phyloP scores from a whole-genome alignment of 2,888 invertebrate species.

The Melitaea athalia region DNA sequence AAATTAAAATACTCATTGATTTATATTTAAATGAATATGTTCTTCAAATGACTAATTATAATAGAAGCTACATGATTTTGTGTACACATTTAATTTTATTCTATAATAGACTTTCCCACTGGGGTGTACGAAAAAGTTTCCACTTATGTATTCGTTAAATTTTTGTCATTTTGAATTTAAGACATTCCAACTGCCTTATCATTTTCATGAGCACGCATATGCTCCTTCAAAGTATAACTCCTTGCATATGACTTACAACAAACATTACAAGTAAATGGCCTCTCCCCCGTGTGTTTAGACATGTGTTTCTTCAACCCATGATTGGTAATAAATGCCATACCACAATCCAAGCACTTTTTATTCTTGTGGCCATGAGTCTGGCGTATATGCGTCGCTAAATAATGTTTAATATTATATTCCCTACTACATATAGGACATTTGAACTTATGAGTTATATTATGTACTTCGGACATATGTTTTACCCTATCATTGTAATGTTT shows the following conservation, averaged over 20 bases:
- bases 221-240: conserved; percentile 65
- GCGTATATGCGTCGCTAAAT: conserved; percentile 68
- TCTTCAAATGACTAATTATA: no score
- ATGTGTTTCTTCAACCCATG: conserved; percentile 62
- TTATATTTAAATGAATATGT: no score
- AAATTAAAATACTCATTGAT: no score
- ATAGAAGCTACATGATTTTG: no score
- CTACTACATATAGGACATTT: conserved; percentile 63
- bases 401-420: conserved; percentile 71
- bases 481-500: conserved; percentile 72
- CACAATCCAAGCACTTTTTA: conserved; percentile 73
- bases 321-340: conserved; percentile 72
- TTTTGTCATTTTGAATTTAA: background rate
- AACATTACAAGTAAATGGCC: conserved; percentile 62
- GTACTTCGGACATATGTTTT: conserved; percentile 71
- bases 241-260: conserved; percentile 71
- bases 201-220: conserved; percentile 63
- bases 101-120: no score
- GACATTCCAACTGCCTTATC: conserved; percentile 12
- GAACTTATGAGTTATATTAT: conserved; percentile 68
- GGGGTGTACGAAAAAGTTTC: no score
- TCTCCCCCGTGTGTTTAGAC: conserved; percentile 62
- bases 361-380: conserved; percentile 73
- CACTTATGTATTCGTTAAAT: no score
- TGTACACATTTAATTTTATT: no score